Evolutionary conservation across 1,140 invertebrate species (phyloP), one percentile per base, ranked within the genome.

Genomic region (Lepidurus apus): DNA sequence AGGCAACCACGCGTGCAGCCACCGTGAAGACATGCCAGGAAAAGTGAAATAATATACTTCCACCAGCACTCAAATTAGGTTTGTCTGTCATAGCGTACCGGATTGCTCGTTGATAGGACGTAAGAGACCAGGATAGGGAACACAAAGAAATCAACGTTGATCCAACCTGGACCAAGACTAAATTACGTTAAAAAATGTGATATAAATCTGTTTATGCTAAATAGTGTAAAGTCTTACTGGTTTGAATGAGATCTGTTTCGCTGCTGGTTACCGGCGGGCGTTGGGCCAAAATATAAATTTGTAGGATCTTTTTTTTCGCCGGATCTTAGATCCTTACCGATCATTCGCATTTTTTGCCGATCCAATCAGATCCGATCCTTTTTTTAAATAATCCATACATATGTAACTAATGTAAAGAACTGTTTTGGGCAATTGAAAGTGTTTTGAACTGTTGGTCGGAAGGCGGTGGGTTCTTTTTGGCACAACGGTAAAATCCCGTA

Each of bases 41-140:
- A 77, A 88, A 87, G 77, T 85, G 84, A 6, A 86, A 74, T n/a
- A n/a, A n/a, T 11, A 84, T 81, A 13, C 83, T 82, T 8, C 83
- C 86, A 13, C 79, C 78, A 2, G 81, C 77, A 9, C 77, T 82
- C 80, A 87, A 81, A 53, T 85, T 85, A 9, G 80, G 80, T 78
- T 86, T 87, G 53, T 86, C 84, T 7, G 83, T 79, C 73, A 85
- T 81, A 10, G 85, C 84, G 43, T 83, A 83, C 24, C 88, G 83
- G 26, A 88, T 82, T 42, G 87, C 84, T 79, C 84, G 83, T 80
- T 88, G 86, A 77, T 87, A 88, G 7, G 85, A 85, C 10, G 86
- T 84, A 26, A 88, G 81, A 6, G 85, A 86, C 84, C 85, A 85
- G 8, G 86, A 83, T 10, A 87, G 81, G 43, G 86, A 84, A 47